Percentiles rank a stretch among this genome's conserved stretches.
phyloP scores from a whole-genome alignment of 2,888 invertebrate genomes.

The Gibbula magus region DNA sequence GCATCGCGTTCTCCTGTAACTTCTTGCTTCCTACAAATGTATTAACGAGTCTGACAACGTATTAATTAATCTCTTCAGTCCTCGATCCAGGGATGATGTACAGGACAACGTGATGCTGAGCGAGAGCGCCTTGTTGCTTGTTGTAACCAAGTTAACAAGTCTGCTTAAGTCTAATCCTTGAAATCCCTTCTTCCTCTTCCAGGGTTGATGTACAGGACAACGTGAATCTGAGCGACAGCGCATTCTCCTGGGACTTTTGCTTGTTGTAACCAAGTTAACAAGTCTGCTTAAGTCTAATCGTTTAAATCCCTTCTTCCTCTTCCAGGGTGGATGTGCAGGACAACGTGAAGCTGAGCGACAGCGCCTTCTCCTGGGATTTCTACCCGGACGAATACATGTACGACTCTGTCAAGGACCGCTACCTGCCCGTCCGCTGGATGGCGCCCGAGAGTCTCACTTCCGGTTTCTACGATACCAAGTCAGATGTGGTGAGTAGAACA shows the following conservation, averaged over 20 bases:
- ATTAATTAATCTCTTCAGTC: not conserved
- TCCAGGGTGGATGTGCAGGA: constrained; percentile 47
- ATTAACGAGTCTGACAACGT: too few species aligned
- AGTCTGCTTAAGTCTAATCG: too few species aligned
- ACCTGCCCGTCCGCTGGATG: constrained; percentile 75
- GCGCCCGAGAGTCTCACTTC: constrained; percentile 71
- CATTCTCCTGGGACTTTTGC: constrained; percentile 45
- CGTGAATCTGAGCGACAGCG: constrained; percentile 62
- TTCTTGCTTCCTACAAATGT: too few species aligned
- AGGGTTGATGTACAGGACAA: constrained; percentile 52
- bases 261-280: too few species aligned
- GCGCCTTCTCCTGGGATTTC: constrained; percentile 45
- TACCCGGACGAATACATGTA: constrained; percentile 45
- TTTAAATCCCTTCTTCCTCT: not conserved
- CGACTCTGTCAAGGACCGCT: constrained; percentile 36
- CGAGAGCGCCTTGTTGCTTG: constrained; percentile 42
- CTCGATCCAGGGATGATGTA: constrained; percentile 48
- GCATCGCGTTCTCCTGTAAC: too few species aligned
- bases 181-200: not conserved
- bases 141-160: too few species aligned
- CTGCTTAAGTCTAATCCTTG: too few species aligned
- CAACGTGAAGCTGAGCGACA: constrained; percentile 65
- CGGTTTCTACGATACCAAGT: constrained; percentile 61
- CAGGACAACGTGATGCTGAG: constrained; percentile 62
- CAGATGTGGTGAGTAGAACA: constrained; percentile 71